A percentile compares a stretch with the other conserved stretches of the same genome.
These are phyloP conservation scores for Drosophila nigricruria DNA, from an alignment of 2,888 invertebrate species.

Conservation along the genomic window DNA sequence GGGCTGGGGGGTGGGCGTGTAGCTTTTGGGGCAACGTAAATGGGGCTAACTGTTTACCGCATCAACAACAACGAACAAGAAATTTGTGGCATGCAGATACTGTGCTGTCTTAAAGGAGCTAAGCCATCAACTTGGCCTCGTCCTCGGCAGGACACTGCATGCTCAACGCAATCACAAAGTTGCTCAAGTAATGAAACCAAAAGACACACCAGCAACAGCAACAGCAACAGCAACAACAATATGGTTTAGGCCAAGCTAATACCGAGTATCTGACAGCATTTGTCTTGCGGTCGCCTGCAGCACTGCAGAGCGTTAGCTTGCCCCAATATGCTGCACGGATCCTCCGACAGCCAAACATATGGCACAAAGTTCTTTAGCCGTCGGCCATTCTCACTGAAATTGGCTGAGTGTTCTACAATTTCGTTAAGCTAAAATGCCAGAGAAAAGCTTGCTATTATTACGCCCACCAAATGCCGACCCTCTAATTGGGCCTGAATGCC, in stretches of 20 bases:
- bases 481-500: not conserved
- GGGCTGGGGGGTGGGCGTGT: not conserved
- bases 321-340: constrained; percentile 10
- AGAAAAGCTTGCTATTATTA: constrained; percentile 3
- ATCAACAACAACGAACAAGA: constrained; percentile 40
- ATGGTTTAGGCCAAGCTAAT: constrained; percentile 11
- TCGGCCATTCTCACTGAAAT: constrained; percentile 9
- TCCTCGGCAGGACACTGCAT: constrained; percentile 24
- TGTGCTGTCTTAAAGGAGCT: constrained; percentile 13
- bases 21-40: constrained; percentile 35
- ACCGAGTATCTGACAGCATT: constrained; percentile 32
- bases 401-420: constrained; percentile 22
- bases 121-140: constrained; percentile 4
- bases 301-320: constrained; percentile 9
- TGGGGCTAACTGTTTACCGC: constrained; percentile 61
- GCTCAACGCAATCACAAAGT: constrained; percentile 40
- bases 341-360: constrained; percentile 16
- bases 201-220: constrained; percentile 24
- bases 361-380: constrained; percentile 14
- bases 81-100: constrained; percentile 35
- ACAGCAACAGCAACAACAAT: not conserved
- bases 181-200: constrained; percentile 40
- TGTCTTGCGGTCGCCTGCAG: constrained; percentile 33
- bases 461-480: not conserved
- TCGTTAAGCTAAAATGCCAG: constrained; percentile 7